phyloP scores from a whole-genome alignment of 2,888 invertebrate species.

The Metallyticus violacea region DNA sequence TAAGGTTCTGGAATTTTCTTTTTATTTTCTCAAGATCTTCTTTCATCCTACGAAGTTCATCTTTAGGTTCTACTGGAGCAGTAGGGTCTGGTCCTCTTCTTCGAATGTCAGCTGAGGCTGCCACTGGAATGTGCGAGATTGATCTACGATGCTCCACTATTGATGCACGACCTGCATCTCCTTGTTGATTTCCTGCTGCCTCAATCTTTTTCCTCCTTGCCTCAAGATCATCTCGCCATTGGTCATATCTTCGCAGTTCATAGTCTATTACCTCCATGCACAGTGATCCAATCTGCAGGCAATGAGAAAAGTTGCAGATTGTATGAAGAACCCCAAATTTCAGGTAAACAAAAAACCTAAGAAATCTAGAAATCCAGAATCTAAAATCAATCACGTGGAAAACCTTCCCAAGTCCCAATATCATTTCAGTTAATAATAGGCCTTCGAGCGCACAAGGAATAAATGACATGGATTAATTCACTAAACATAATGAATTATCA shows the following conservation, averaged over 20 bases:
- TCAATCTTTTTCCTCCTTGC: conserved; percentile 50
- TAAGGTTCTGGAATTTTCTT: conserved; percentile 73
- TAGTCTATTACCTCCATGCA: conserved; percentile 96
- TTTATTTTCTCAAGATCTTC: conserved; percentile 77
- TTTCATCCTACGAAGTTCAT: conserved; percentile 49
- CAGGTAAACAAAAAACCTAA: too few relatives aligned
- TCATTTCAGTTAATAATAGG: too few relatives aligned
- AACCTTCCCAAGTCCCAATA: too few relatives aligned
- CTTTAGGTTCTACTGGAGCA: conserved; percentile 38
- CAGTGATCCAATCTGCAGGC: conserved; percentile 80
- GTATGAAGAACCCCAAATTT: too few relatives aligned
- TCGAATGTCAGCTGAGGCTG: conserved; percentile 33
- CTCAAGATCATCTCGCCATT: conserved; percentile 79
- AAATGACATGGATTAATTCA: too few relatives aligned
- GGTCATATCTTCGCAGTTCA: conserved; percentile 89
- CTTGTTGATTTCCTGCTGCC: conserved; percentile 45
- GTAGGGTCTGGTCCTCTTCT: conserved; percentile 37
- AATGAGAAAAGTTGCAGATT: not conserved
- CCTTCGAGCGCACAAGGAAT: too few relatives aligned
- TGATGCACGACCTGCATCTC: not conserved
- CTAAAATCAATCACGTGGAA: too few relatives aligned
- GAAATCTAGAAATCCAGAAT: too few relatives aligned
- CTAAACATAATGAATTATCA: too few relatives aligned
- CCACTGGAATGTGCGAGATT: conserved; percentile 27
- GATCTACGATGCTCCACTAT: conserved; percentile 37